Conservation (phyloP, 1,140 invertebrate genomes). For the Microplitis demolitor region DNA sequence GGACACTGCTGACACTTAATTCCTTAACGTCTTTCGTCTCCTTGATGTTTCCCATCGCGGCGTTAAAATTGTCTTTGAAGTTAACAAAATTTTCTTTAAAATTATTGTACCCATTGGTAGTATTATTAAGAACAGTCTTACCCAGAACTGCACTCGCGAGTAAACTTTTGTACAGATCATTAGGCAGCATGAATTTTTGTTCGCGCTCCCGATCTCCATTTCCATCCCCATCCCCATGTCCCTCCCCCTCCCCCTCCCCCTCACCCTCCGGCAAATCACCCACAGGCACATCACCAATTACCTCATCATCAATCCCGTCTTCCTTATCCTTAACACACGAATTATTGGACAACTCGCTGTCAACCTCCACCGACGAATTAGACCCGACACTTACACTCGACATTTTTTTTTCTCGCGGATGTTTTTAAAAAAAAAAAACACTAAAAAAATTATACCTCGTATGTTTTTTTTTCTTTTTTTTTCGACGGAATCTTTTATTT, state of each 20-base stretch:
- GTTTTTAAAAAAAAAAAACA: neutral
- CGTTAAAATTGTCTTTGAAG: slow-evolving; percentile 56
- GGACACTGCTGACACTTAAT: slow-evolving; percentile 56
- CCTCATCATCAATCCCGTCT: no score
- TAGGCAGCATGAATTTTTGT: slow-evolving; percentile 69
- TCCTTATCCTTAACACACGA: slow-evolving; percentile 17
- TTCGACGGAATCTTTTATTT: neutral
- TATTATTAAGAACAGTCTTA: slow-evolving; percentile 55
- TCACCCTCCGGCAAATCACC: slow-evolving; percentile 48
- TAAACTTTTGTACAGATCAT: slow-evolving; percentile 78
- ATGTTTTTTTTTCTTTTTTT: neutral
- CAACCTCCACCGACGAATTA: slow-evolving; percentile 59
- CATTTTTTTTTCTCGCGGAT: slow-evolving; percentile 40
- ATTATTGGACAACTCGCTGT: slow-evolving; percentile 57
- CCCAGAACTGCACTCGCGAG: slow-evolving; percentile 71
- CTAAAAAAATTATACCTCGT: neutral
- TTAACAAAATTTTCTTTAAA: slow-evolving; percentile 57
- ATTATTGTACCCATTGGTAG: slow-evolving; percentile 34
- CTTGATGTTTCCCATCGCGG: slow-evolving; percentile 45
- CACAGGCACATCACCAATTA: neutral
- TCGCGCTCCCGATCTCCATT: slow-evolving; percentile 36
- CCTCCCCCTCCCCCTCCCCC: slow-evolving; percentile 7
- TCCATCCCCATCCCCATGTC: slow-evolving; percentile 26
- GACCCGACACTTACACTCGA: slow-evolving; percentile 58
- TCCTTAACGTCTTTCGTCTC: slow-evolving; percentile 52